Conservation (phyloP, 2,888 invertebrate genomes). For the Marronus borbonicus region DNA sequence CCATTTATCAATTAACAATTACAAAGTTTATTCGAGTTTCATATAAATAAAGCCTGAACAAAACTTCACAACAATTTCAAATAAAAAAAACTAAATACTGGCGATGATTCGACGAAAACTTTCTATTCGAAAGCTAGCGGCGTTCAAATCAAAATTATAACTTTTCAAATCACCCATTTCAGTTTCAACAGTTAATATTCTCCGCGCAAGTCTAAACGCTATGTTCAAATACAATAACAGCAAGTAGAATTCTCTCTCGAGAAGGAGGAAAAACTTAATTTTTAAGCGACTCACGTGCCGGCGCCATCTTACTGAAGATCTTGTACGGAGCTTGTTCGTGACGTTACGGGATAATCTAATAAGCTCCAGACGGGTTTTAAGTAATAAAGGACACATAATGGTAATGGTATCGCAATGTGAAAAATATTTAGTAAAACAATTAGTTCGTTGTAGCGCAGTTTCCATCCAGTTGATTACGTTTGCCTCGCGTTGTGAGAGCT, state of each 20-base stretch:
- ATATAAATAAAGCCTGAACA: neutral
- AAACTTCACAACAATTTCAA: neutral
- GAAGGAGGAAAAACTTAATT: neutral
- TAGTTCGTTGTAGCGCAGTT: too few relatives aligned
- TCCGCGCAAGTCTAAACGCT: neutral
- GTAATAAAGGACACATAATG: conserved; percentile 1
- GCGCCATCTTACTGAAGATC: neutral
- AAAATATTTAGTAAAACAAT: too few relatives aligned
- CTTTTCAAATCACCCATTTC: neutral
- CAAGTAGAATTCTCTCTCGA: neutral
- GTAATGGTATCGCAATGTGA: too few relatives aligned
- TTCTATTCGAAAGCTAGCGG: neutral
- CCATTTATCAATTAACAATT: too few relatives aligned
- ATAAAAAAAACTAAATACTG: neutral
- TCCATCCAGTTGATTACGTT: too few relatives aligned
- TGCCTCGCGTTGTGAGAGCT: too few relatives aligned
- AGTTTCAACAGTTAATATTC: neutral
- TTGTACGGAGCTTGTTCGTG: neutral
- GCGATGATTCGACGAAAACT: neutral
- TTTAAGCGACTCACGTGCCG: conserved; percentile 12
- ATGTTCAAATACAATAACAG: conserved; percentile 13
- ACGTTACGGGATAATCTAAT: conserved; percentile 3
- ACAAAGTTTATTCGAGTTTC: neutral
- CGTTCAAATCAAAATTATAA: conserved; percentile 11
- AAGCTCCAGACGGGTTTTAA: neutral